Conservation (phyloP, 1,140 invertebrate genomes). For the Papilio xuthus region DNA sequence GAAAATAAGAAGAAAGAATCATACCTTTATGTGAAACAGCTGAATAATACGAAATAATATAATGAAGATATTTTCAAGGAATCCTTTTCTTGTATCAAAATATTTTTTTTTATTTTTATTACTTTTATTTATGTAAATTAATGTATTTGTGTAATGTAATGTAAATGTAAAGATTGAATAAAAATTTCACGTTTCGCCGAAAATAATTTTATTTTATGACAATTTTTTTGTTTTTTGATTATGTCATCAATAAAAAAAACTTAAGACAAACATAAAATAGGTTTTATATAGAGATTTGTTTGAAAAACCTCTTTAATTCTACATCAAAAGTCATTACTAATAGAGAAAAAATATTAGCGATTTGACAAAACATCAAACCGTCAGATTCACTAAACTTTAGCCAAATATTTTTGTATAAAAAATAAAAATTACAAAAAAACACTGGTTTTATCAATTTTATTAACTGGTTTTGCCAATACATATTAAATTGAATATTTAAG, state of each 20-base stretch:
- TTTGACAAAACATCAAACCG: neutral
- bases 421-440: neutral
- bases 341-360: neutral
- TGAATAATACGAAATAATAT: neutral
- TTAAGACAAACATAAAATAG: neutral
- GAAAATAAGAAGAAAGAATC: neutral
- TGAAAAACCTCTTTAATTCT: neutral
- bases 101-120: neutral
- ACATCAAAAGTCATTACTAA: neutral
- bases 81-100: neutral
- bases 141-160: too few relatives aligned
- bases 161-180: neutral
- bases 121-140: too few relatives aligned
- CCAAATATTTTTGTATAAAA: neutral
- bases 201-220: constrained; percentile 1
- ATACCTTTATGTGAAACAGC: neutral
- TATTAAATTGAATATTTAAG: constrained; percentile 4
- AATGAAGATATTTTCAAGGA: neutral
- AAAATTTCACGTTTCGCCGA: neutral
- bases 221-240: neutral
- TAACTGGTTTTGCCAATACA: neutral
- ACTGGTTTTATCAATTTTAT: neutral
- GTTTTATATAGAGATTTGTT: neutral
- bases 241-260: neutral
- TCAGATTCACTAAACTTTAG: neutral